phyloP scores from a whole-genome alignment of 2,113 vertebrate species.

The Pao palembangensis region DNA sequence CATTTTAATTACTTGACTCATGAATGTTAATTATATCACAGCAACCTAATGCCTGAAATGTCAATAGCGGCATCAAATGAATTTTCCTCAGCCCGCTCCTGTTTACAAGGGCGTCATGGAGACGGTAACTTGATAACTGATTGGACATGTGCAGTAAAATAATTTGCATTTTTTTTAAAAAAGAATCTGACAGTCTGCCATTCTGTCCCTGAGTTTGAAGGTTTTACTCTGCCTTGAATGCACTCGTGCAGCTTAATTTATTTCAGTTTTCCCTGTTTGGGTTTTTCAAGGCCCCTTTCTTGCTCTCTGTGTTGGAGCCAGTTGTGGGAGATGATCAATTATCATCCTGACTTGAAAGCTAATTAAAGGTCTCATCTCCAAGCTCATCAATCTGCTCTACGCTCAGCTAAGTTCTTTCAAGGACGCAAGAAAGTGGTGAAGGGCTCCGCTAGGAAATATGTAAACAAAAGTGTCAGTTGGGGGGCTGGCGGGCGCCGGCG shows the following conservation, averaged over 20 bases:
- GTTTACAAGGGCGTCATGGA: slow-evolving; percentile 12
- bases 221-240: neutral
- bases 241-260: neutral
- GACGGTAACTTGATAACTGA: neutral
- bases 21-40: slow-evolving; percentile 74
- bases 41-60: slow-evolving; percentile 65
- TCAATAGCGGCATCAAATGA: slow-evolving; percentile 61
- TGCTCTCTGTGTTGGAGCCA: slow-evolving; percentile 64
- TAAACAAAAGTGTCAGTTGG: slow-evolving; percentile 49
- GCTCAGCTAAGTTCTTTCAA: slow-evolving; percentile 63
- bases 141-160: neutral
- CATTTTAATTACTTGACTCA: slow-evolving; percentile 76
- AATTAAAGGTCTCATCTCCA: slow-evolving; percentile 68
- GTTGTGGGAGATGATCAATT: slow-evolving; percentile 72
- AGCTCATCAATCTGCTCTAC: slow-evolving; percentile 50
- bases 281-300: slow-evolving; percentile 17
- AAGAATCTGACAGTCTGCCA: neutral
- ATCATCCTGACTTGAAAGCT: slow-evolving; percentile 58
- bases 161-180: neutral
- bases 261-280: slow-evolving; percentile 3
- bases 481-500: slow-evolving; percentile 20
- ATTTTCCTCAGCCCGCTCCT: slow-evolving; percentile 33
- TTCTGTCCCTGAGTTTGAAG: neutral
- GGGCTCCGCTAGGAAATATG: slow-evolving; percentile 31
- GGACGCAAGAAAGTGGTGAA: slow-evolving; percentile 55